Base-by-base conservation (phyloP, 2,888 invertebrate genomes). In the Scaptomyza flava region DNA sequence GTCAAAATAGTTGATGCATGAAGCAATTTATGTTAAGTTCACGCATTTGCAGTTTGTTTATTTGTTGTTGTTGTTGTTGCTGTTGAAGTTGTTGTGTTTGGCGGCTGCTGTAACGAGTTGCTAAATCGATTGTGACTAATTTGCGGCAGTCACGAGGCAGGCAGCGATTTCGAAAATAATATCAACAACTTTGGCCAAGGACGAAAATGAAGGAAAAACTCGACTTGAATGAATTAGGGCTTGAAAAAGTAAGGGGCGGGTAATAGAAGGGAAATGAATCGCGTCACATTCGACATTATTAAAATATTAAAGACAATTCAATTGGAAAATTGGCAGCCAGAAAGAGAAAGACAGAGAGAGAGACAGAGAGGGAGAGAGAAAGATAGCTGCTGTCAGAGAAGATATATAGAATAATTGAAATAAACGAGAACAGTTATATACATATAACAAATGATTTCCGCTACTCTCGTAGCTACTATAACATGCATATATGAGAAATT, bases 111-210 rank as follows among this genome's bases (percentile, higher is more conserved):
- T 68, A 81, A 81, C 81, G 87, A 81, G 81, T 84, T 83, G 89
- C 71, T 60, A 87, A 89, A 89, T 86, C 89, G 87, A 72, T 87
- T 87, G 85, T 89, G 72, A 87, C 89, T 86, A 86, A 86, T 89
- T 81, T 81, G 87, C 65, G 82, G 82, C 82, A 82, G 81, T 69
- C 79, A 72, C 65, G 67, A 65, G 59, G 68, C 72, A 60, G 56
- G 63, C 79, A 79, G 53, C 75, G 79, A 86, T 81, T 79, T 72
- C 68, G 77, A 70, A 83, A 80, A 61, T 38, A 38, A 14, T 52
- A 47, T 58, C 62, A 72, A 20, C 56, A 34, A 65, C 36, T 51
- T 51, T 68, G 42, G 42, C 41, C 57, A 62, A 76, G 72, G 59
- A 60, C 71, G 50, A 57, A 17, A 14, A 20, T 8, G 14, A 30